These are phyloP conservation scores for Mastomys natalensis DNA, from an alignment of 2,113 vertebrate species.

Conservation along the genomic window DNA sequence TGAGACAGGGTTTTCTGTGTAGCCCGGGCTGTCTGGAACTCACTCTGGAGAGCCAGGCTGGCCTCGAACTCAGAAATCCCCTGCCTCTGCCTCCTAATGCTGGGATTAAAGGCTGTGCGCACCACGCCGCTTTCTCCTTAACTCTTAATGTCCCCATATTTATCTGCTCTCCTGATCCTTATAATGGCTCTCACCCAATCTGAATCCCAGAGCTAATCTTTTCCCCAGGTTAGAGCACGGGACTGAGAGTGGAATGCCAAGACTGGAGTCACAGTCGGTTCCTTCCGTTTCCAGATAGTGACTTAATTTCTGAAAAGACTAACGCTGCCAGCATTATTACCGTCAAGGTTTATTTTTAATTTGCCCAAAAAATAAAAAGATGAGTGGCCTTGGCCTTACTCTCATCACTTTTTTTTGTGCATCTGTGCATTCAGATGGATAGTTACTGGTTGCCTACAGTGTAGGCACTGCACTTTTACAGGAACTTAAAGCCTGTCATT, in stretches of 20 bases:
- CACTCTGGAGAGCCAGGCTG: too few relatives aligned
- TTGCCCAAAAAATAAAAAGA: neutral
- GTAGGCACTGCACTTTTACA: neutral
- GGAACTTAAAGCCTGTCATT: neutral
- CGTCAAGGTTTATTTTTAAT: constrained; percentile 34
- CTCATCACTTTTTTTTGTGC: neutral
- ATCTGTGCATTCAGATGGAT: neutral
- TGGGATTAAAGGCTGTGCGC: too few relatives aligned
- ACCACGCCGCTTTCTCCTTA: too few relatives aligned
- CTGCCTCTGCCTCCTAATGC: too few relatives aligned
- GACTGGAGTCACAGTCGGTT: neutral
- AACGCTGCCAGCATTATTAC: neutral
- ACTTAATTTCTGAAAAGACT: neutral
- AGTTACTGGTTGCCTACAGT: neutral
- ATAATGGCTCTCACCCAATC: neutral
- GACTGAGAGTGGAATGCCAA: too few relatives aligned
- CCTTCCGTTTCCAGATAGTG: neutral
- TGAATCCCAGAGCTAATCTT: neutral
- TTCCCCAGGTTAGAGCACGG: too few relatives aligned
- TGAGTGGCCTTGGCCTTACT: neutral
- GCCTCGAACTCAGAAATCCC: too few relatives aligned
- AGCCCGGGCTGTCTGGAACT: too few relatives aligned
- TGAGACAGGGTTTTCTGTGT: too few relatives aligned
- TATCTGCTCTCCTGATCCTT: neutral
- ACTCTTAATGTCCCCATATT: too few relatives aligned